Evolutionary conservation across 2,888 invertebrate species (phyloP), one percentile per base, ranked within the genome.

Genomic region (Nysson spinosus): DNA sequence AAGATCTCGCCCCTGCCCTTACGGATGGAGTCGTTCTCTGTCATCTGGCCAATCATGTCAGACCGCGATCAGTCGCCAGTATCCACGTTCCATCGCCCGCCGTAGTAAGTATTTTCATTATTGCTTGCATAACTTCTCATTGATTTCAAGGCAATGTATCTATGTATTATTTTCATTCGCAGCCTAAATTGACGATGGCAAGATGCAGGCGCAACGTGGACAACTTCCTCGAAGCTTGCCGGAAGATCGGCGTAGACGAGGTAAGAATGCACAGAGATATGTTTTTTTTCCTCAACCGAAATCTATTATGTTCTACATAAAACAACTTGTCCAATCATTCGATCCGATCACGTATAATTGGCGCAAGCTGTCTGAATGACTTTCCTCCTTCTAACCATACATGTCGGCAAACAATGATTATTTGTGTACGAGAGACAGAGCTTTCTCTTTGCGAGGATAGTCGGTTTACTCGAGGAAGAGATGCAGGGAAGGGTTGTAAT

Each of bases 151-250:
- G n/a, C n/a, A n/a, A n/a, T n/a, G n/a, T n/a, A n/a, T n/a, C n/a
- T n/a, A n/a, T n/a, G n/a, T n/a, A n/a, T 4, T 2, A n/a, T 22
- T 40, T 6, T 1, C 0, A 24, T 55, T 61, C 91, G 32, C 88
- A 97, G 97, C 96, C 97, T 28, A 97, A 97, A 88, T 88, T 98
- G 76, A 95, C 97, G n/a, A 94, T 96, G 93, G 96, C 97, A 34
- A 92, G 97, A 80, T 97, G 97, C 89, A 91, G 97, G 80, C 91
- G 96, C 83, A 98, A 98, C 87, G 97, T 98, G 20, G 97, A 98
- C 86, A 97, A 97, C 88, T 98, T 98, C 85, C 89, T 98, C 77
- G 96, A 97, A 83, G 97, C 97, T 16, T 98, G 97, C 88, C 91
- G 96, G 64, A 95, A 93, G 88, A 95, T 97, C 81, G 98, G 98